These are phyloP conservation scores for Prunella fulvescens DNA, from an alignment of 2,113 vertebrate species.

Conservation along the genomic window DNA sequence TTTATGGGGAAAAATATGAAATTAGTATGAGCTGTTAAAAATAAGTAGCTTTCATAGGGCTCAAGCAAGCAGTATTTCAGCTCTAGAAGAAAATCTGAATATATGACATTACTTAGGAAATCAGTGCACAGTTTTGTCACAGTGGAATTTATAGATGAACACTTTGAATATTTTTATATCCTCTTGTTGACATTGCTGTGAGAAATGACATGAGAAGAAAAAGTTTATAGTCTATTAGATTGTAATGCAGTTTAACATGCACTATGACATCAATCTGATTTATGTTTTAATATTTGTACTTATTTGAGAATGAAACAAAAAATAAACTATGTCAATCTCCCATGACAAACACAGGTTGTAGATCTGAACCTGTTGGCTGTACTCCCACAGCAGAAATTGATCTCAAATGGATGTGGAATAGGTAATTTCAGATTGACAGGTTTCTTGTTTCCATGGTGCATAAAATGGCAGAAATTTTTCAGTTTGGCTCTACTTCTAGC, in stretches of 20 bases:
- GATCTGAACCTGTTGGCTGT: not conserved
- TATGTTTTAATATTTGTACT: constrained; percentile 14
- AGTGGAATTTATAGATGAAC: not conserved
- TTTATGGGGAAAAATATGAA: not conserved
- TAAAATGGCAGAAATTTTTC: constrained; percentile 27
- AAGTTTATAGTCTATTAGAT: constrained; percentile 5
- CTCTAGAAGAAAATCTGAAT: not conserved
- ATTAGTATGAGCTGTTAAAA: not conserved
- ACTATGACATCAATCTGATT: not conserved
- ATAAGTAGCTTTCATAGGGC: not conserved
- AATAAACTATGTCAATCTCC: not conserved
- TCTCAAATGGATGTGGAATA: not conserved
- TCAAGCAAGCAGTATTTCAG: not conserved
- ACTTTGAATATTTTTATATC: constrained; percentile 2
- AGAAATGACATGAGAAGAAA: not conserved
- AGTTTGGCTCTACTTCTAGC: constrained; percentile 6
- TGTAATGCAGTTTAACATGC: not conserved
- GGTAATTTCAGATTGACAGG: constrained; percentile 21
- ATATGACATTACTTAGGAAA: not conserved
- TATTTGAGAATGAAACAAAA: not conserved
- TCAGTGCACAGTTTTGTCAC: not conserved
- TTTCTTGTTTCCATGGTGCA: constrained; percentile 42
- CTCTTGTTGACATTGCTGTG: not conserved
- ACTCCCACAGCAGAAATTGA: not conserved
- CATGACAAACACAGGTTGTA: not conserved